Evolutionary conservation across 1,140 invertebrate species (phyloP), one percentile per base, ranked within the genome.

Genomic region (Propsilocerus akamusi): DNA sequence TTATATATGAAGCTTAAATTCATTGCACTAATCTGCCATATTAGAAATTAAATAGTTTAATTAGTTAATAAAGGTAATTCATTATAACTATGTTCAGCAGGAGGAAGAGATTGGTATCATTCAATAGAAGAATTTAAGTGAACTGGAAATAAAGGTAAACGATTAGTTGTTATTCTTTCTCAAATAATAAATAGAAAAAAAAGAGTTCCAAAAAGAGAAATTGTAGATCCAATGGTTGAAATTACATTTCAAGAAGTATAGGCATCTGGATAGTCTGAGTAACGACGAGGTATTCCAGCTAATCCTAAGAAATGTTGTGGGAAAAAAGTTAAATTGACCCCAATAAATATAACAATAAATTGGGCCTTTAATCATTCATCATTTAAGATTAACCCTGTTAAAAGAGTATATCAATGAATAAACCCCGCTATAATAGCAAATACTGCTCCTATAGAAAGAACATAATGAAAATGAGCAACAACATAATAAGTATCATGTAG

Each of bases 401-500:
- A 70, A 69, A 80, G 58, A 17, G 75, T 71, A 46, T 69, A 81
- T 73, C 78, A 84, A 55, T 74, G 65, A 63, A 73, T 68, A 67
- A 83, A 71, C 55, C 77, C 76, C 48, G 61, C 72, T 67, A 83
- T 71, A 72, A 81, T 78, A 47, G 75, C 71, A 72, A 83, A 83
- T 59, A 83, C 73, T 10, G 78, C 75, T 56, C 75, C 74, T 67
- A 77, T 76, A 17, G 73, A 77, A 57, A 78, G 54, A 46, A 77
- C 71, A 67, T 78, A 83, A 63, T 84, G 79, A 61, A 84, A 84
- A 66, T 85, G 80, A 47, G 74, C 76, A 48, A 83, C 78, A 46
- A 82, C 78, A 73, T 81, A 85, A 64, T 82, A 84, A 22, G 78
- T 82, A 62, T 83, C 77, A 70, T 83, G 78, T 24, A 83, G 52